These are phyloP conservation scores for Itoplectis maculator DNA, from an alignment of 2,888 invertebrate genomes.

Conservation along the genomic window DNA sequence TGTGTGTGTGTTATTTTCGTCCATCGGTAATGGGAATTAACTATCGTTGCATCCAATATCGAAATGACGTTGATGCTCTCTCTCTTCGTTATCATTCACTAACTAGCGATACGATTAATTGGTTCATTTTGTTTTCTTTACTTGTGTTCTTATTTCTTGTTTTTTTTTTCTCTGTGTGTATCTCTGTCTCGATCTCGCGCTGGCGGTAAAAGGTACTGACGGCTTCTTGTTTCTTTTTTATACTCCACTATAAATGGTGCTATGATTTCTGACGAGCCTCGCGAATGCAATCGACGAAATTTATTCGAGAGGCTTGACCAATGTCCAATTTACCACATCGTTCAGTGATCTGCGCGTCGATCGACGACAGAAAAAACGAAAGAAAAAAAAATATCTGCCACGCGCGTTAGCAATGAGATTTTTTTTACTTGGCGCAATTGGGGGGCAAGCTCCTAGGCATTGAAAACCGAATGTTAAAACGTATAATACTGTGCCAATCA, in stretches of 20 bases:
- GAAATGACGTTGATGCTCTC: constrained; percentile 63
- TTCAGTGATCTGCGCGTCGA: constrained; percentile 37
- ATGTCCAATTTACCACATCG: constrained; percentile 39
- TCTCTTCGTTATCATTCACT: constrained; percentile 70
- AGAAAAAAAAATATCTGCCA: constrained; percentile 23
- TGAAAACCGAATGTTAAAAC: constrained; percentile 31
- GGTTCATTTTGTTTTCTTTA: constrained; percentile 64
- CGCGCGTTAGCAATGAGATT: constrained; percentile 18
- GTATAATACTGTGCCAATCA: constrained; percentile 35
- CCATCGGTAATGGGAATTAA: constrained; percentile 61
- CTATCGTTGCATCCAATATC: constrained; percentile 63
- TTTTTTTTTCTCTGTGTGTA: constrained; percentile 27
- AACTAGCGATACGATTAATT: constrained; percentile 69
- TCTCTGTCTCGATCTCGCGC: constrained; percentile 70
- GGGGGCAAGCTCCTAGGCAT: constrained; percentile 45
- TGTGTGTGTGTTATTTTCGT: constrained; percentile 44
- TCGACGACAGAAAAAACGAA: constrained; percentile 18
- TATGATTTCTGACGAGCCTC: constrained; percentile 57
- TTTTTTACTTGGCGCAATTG: constrained; percentile 30
- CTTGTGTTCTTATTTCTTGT: constrained; percentile 67
- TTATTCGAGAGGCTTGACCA: constrained; percentile 32
- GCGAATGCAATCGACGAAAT: constrained; percentile 29
- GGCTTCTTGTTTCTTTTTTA: constrained; percentile 59
- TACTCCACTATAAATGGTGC: constrained; percentile 50
- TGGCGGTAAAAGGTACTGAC: constrained; percentile 68